Evolutionary conservation across 1,140 invertebrate genomes (phyloP).

Genomic region (Dendrolimus punctatus): DNA sequence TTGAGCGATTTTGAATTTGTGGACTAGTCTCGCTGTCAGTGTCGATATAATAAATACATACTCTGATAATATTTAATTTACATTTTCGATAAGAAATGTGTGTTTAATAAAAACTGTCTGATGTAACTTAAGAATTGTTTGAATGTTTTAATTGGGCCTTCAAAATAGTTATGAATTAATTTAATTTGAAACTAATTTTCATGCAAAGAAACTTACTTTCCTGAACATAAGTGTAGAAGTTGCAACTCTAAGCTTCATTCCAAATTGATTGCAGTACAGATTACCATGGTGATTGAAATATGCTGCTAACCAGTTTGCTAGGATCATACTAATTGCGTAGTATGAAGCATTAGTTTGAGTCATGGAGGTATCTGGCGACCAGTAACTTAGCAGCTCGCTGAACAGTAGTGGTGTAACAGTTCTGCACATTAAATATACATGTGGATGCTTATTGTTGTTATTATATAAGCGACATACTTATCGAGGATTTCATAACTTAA

Average conservation of each 20-base stretch:
- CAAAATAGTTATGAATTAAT: no score
- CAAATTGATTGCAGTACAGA: conserved; percentile 62
- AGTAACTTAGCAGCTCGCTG: conserved; percentile 72
- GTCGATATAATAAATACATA: no score
- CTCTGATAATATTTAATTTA: no score
- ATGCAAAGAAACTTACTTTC: conserved; percentile 66
- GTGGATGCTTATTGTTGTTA: conserved; percentile 13
- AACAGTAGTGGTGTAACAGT: conserved; percentile 70
- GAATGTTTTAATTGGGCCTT: no score
- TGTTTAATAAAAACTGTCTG: no score
- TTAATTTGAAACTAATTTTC: not conserved
- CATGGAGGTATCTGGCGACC: conserved; percentile 43
- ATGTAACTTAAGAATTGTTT: no score
- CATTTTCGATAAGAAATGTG: no score
- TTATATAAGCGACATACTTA: not conserved
- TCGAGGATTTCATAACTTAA: no score
- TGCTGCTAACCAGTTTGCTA: conserved; percentile 30
- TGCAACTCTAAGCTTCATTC: conserved; percentile 75
- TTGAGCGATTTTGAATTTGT: no score
- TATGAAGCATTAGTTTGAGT: conserved; percentile 36
- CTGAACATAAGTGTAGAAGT: conserved; percentile 76
- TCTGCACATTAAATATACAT: conserved; percentile 28
- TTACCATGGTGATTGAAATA: conserved; percentile 68
- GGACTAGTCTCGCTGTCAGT: no score
- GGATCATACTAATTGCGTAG: conserved; percentile 52